Evolutionary conservation across 2,888 invertebrate species (phyloP).

Genomic region (Gerris lacustris): DNA sequence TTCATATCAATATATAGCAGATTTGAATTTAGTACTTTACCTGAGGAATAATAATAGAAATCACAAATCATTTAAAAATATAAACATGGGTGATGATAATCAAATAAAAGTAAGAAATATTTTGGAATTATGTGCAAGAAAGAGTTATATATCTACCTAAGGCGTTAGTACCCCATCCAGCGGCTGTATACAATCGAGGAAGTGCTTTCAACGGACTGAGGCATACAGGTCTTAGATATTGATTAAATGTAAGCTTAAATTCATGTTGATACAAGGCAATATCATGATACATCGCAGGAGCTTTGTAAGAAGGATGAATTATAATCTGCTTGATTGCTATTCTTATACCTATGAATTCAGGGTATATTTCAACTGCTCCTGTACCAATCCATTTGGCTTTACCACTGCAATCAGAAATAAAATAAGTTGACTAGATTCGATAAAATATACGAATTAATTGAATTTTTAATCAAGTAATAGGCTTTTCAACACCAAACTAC

Average conservation of each 20-base stretch:
- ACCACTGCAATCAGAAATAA: background rate
- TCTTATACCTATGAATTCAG: no score
- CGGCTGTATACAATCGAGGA: background rate
- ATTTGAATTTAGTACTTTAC: no score
- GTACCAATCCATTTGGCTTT: background rate
- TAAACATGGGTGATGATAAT: no score
- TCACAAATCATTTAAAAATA: no score
- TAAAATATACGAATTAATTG: no score
- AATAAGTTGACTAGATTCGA: no score
- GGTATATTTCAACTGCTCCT: background rate
- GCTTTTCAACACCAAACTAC: no score
- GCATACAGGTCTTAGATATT: background rate
- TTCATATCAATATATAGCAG: no score
- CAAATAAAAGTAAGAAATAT: no score
- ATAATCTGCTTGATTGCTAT: background rate
- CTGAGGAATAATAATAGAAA: no score
- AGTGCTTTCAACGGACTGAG: background rate
- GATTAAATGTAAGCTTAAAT: background rate
- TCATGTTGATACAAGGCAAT: background rate
- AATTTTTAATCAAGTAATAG: no score
- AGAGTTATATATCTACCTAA: background rate
- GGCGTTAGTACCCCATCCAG: background rate
- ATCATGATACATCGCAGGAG: background rate
- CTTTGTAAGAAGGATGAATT: background rate
- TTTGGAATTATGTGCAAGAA: no score